phyloP scores from a whole-genome alignment of 2,113 vertebrate species.

The Lagopus leucura region DNA sequence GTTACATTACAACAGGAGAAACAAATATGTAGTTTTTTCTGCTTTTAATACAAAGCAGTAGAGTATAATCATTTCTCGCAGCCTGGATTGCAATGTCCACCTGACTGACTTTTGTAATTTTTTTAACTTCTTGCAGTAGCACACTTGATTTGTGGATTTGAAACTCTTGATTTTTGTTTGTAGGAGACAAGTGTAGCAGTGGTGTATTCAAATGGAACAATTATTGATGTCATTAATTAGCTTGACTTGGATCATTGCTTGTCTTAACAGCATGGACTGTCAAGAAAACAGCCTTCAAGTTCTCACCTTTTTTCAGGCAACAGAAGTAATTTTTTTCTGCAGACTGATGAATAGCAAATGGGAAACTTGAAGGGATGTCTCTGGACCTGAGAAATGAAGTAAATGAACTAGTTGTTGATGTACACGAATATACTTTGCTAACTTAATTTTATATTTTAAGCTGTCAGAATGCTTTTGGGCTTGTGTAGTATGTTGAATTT shows the following conservation, averaged over 20 bases:
- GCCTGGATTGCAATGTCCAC: neutral
- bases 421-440: neutral
- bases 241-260: neutral
- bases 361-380: neutral
- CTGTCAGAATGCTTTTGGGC: neutral
- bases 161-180: neutral
- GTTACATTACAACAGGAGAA: neutral
- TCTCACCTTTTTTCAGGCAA: neutral
- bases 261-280: neutral
- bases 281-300: neutral
- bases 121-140: neutral
- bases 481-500: neutral
- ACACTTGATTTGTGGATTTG: neutral
- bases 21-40: neutral
- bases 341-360: neutral
- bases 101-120: neutral
- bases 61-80: neutral
- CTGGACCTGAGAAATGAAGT: neutral
- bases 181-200: neutral
- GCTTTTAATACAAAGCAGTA: neutral
- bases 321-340: neutral
- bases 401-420: neutral
- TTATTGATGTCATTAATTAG: neutral
- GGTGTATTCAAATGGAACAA: neutral
- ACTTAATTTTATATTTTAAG: neutral